Evolutionary conservation across 1,140 invertebrate species (phyloP).

Genomic region (Asobara japonica): DNA sequence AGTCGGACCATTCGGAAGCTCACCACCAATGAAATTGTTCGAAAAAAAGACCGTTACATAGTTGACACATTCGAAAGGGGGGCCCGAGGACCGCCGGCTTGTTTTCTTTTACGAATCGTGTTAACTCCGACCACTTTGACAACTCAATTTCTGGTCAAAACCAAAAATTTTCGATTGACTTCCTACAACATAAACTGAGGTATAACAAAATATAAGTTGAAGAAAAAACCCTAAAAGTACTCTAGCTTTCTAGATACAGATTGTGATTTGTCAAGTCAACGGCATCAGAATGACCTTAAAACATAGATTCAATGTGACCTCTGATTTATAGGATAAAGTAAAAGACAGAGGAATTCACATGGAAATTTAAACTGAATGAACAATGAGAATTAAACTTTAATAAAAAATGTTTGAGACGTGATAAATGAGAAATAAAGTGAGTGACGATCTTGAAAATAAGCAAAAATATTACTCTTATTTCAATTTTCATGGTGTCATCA

Average conservation of each 20-base stretch:
- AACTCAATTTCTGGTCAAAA: background rate
- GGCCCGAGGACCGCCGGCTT: too few species aligned
- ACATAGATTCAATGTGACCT: slow-evolving; percentile 6
- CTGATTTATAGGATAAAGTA: slow-evolving; percentile 1
- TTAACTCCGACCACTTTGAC: background rate
- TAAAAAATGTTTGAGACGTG: slow-evolving; percentile 3
- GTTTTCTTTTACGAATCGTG: too few species aligned
- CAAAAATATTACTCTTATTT: background rate
- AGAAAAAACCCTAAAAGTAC: background rate
- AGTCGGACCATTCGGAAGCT: too few species aligned
- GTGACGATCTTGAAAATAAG: background rate
- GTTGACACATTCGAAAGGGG: too few species aligned
- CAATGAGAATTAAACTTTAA: slow-evolving; percentile 7
- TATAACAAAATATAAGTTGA: too few species aligned
- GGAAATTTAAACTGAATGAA: slow-evolving; percentile 19
- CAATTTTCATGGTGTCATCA: background rate
- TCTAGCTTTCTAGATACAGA: background rate
- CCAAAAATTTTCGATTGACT: background rate
- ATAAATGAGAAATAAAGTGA: slow-evolving; percentile 11
- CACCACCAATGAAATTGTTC: too few species aligned
- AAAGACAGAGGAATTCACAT: background rate
- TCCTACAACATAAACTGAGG: too few species aligned
- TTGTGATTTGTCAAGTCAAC: slow-evolving; percentile 8
- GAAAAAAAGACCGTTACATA: too few species aligned
- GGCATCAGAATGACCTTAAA: background rate